phyloP scores from a whole-genome alignment of 2,888 invertebrate genomes.

The Pristionchus mayeri region DNA sequence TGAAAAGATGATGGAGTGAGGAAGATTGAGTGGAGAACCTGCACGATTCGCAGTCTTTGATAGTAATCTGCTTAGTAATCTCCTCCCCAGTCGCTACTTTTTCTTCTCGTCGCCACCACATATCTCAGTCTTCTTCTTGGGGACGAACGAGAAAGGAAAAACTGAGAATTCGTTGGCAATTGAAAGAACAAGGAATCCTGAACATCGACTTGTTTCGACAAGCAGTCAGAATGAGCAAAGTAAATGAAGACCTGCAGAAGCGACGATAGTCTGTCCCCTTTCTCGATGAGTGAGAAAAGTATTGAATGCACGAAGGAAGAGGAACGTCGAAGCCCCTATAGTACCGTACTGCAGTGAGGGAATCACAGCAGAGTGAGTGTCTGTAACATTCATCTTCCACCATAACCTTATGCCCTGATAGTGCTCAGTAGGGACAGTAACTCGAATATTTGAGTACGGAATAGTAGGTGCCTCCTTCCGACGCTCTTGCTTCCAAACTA shows the following conservation, averaged over 20 bases:
- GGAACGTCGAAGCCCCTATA: slow-evolving; percentile 10
- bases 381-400: not conserved
- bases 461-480: no score
- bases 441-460: not conserved
- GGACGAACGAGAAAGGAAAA: slow-evolving; percentile 28
- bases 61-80: not conserved
- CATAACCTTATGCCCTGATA: not conserved
- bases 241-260: not conserved
- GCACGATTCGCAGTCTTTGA: slow-evolving; percentile 44
- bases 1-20: not conserved
- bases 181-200: slow-evolving; percentile 28
- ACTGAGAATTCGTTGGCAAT: slow-evolving; percentile 45
- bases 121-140: not conserved
- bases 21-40: not conserved
- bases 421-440: not conserved
- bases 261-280: slow-evolving; percentile 45
- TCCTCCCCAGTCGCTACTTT: slow-evolving; percentile 14
- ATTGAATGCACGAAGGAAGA: slow-evolving; percentile 30
- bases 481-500: no score
- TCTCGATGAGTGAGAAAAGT: slow-evolving; percentile 45
- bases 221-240: not conserved
- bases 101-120: slow-evolving; percentile 44
- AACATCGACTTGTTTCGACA: not conserved
- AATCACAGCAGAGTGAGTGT: slow-evolving; percentile 10
- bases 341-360: slow-evolving; percentile 37